These are phyloP conservation scores for Keiferia lycopersicella DNA, from an alignment of 2,888 invertebrate species.

Conservation along the genomic window DNA sequence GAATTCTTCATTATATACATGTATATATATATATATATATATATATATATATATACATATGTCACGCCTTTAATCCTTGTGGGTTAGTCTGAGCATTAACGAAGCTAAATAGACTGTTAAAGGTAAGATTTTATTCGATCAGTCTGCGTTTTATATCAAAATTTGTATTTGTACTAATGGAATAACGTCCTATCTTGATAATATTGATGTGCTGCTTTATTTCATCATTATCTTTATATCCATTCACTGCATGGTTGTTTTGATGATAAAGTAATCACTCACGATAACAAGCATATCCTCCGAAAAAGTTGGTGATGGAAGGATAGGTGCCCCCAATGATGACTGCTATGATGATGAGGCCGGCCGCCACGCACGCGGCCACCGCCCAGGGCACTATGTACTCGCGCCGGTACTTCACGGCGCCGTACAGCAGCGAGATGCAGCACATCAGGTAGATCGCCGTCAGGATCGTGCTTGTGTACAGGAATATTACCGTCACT, in stretches of 20 bases:
- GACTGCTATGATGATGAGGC: constrained; percentile 59
- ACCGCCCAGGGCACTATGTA: constrained; percentile 74
- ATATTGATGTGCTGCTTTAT: too few species aligned
- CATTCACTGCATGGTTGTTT: too few species aligned
- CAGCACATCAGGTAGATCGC: constrained; percentile 74
- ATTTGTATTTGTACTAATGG: too few species aligned
- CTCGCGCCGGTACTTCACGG: constrained; percentile 70
- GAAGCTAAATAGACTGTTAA: too few species aligned
- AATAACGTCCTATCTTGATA: neutral
- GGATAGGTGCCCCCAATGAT: constrained; percentile 66
- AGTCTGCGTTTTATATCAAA: too few species aligned
- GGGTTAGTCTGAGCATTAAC: too few species aligned
- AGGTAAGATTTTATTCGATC: too few species aligned
- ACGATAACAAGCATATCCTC: constrained; percentile 73
- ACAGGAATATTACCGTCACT: constrained; percentile 75
- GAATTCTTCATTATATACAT: too few species aligned
- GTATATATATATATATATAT: too few species aligned
- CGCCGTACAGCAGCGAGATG: constrained; percentile 72
- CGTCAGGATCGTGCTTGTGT: constrained; percentile 70
- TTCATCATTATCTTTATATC: too few species aligned
- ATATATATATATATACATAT: too few species aligned
- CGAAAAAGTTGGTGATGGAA: constrained; percentile 66
- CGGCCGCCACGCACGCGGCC: constrained; percentile 65
- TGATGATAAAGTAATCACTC: constrained; percentile 44
- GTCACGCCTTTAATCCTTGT: too few species aligned